Evolutionary conservation across 2,113 vertebrate genomes (phyloP).

Genomic region (Globicephala melas): DNA sequence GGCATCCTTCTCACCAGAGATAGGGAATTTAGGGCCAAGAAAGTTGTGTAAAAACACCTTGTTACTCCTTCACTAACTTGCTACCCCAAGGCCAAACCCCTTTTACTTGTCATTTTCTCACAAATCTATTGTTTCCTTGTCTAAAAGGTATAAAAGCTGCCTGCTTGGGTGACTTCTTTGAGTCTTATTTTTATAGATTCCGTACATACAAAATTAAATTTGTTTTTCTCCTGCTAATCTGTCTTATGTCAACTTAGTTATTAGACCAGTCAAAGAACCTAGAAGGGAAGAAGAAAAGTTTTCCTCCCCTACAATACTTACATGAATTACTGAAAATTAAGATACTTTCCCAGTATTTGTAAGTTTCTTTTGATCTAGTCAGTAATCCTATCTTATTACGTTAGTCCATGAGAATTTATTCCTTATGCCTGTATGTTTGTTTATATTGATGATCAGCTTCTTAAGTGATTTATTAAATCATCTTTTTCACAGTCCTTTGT

Average conservation of each 20-base stretch:
- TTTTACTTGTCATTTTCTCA: not conserved
- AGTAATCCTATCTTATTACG: not conserved
- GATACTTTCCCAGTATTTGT: not conserved
- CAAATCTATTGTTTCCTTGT: not conserved
- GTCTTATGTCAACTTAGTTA: too few relatives aligned
- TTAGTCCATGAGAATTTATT: not conserved
- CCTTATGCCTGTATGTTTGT: not conserved
- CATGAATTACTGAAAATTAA: not conserved
- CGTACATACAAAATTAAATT: too few relatives aligned
- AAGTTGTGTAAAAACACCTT: not conserved
- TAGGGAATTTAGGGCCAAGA: not conserved
- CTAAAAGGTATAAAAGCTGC: not conserved
- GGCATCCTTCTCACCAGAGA: not conserved
- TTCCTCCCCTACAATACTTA: not conserved
- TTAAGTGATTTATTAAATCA: not conserved
- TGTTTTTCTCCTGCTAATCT: too few relatives aligned
- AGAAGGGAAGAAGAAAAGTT: too few relatives aligned
- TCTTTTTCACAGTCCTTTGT: not conserved
- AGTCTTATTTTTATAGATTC: too few relatives aligned
- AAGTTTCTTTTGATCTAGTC: not conserved
- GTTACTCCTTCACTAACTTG: not conserved
- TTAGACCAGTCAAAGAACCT: too few relatives aligned
- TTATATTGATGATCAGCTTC: not conserved
- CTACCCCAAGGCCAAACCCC: not conserved
- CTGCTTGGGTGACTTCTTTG: not conserved